phyloP scores from a whole-genome alignment of 2,888 invertebrate species.

The Congeria kusceri region DNA sequence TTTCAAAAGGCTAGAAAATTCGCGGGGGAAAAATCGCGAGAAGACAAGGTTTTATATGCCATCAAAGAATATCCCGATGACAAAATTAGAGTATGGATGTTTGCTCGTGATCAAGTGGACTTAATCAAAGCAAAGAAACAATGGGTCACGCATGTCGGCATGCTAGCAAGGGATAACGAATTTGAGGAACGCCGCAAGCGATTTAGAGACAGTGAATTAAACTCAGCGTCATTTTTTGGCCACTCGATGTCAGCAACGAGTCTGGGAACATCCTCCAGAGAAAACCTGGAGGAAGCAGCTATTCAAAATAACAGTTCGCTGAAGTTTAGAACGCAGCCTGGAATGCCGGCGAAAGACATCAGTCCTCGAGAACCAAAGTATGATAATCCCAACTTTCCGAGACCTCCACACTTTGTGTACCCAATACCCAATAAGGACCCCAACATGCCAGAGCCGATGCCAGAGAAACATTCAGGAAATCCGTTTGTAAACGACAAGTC shows the following conservation, averaged over 20 bases:
- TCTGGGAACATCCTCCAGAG: slow-evolving; percentile 24
- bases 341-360: background rate
- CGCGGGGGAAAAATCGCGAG: slow-evolving; percentile 42
- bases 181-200: slow-evolving; percentile 21
- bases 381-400: slow-evolving; percentile 55
- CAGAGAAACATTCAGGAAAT: background rate
- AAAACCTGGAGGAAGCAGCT: background rate
- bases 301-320: background rate
- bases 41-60: slow-evolving; percentile 53
- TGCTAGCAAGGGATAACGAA: slow-evolving; percentile 48
- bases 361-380: slow-evolving; percentile 29
- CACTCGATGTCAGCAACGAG: slow-evolving; percentile 36
- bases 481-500: slow-evolving; percentile 9
- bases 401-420: slow-evolving; percentile 54
- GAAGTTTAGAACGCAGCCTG: background rate
- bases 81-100: slow-evolving; percentile 57
- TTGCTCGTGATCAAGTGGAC: slow-evolving; percentile 52
- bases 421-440: slow-evolving; percentile 26
- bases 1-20: slow-evolving; percentile 53
- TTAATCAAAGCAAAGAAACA: slow-evolving; percentile 49
- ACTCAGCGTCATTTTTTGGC: slow-evolving; percentile 47
- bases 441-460: background rate
- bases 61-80: slow-evolving; percentile 53
- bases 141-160: slow-evolving; percentile 58
- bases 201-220: slow-evolving; percentile 13